Percentiles rank a stretch among this genome's conserved stretches.
Conservation (phyloP, 2,797 vertebrate genomes). For the Intellagama lesueurii region DNA sequence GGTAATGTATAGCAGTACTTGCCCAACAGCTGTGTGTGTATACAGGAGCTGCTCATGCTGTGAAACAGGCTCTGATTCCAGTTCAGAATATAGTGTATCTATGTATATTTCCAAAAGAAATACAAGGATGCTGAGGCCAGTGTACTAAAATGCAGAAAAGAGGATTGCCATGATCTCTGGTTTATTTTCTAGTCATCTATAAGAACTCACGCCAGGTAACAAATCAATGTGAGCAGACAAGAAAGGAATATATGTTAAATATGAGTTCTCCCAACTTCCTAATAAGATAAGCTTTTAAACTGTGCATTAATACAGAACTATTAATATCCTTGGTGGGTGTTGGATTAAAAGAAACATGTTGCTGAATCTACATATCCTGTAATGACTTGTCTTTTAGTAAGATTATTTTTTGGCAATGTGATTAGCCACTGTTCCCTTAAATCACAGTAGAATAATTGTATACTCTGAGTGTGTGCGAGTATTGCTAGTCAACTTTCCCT, state of each 20-base stretch:
- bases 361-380: conserved; percentile 25
- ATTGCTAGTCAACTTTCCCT: neutral
- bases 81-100: neutral
- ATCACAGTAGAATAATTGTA: conserved; percentile 5
- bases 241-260: conserved; percentile 49
- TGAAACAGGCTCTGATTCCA: neutral
- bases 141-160: conserved; percentile 41
- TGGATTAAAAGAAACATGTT: conserved; percentile 36
- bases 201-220: conserved; percentile 39
- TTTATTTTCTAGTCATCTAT: conserved; percentile 40
- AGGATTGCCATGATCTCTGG: conserved; percentile 33
- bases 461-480: neutral
- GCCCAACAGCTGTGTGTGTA: neutral
- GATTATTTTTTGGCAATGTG: conserved; percentile 42
- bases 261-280: conserved; percentile 33
- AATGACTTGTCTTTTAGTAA: conserved; percentile 15
- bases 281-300: conserved; percentile 53
- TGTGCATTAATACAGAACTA: conserved; percentile 45
- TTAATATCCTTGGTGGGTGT: conserved; percentile 40
- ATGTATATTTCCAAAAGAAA: neutral
- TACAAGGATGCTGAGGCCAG: neutral
- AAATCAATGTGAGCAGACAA: conserved; percentile 52
- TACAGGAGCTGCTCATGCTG: neutral
- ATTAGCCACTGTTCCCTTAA: conserved; percentile 34
- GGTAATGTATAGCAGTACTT: neutral